Conservation (phyloP, 2,888 invertebrate genomes). For the Thysanoteuthis rhombus region DNA sequence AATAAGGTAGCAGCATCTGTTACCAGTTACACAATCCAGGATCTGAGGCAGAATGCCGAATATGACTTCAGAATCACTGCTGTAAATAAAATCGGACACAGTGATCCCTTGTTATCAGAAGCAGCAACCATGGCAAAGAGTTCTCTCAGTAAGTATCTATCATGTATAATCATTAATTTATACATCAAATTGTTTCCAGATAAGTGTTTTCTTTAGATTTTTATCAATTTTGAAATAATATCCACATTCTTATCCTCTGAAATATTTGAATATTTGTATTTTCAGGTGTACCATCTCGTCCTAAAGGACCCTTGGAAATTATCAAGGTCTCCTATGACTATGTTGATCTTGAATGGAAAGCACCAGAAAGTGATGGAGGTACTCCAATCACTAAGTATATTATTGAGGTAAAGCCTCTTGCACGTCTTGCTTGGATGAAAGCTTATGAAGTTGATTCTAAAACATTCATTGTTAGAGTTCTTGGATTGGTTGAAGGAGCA, state of each 20-base stretch:
- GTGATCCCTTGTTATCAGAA: conserved; percentile 60
- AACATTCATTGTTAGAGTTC: conserved; percentile 63
- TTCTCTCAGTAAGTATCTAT: conserved; percentile 53
- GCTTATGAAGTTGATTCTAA: conserved; percentile 43
- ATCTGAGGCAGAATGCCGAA: conserved; percentile 60
- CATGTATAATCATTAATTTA: background rate
- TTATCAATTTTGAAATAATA: background rate
- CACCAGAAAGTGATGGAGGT: conserved; percentile 57
- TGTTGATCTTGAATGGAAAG: conserved; percentile 54
- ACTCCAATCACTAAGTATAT: conserved; percentile 53
- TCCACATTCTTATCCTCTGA: background rate
- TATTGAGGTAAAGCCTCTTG: conserved; percentile 73
- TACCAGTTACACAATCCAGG: conserved; percentile 62
- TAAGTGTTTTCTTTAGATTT: background rate
- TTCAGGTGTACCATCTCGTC: conserved; percentile 49
- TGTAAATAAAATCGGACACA: conserved; percentile 66
- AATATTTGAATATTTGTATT: background rate
- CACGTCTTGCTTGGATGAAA: conserved; percentile 35
- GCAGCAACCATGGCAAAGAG: conserved; percentile 55
- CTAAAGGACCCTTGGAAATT: conserved; percentile 39
- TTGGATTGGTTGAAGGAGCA: conserved; percentile 71
- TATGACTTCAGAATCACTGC: conserved; percentile 67
- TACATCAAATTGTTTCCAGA: background rate
- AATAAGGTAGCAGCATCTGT: conserved; percentile 82
- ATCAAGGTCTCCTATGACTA: conserved; percentile 44